Conservation (phyloP, 2,888 invertebrate genomes). For the Thera britannica region DNA sequence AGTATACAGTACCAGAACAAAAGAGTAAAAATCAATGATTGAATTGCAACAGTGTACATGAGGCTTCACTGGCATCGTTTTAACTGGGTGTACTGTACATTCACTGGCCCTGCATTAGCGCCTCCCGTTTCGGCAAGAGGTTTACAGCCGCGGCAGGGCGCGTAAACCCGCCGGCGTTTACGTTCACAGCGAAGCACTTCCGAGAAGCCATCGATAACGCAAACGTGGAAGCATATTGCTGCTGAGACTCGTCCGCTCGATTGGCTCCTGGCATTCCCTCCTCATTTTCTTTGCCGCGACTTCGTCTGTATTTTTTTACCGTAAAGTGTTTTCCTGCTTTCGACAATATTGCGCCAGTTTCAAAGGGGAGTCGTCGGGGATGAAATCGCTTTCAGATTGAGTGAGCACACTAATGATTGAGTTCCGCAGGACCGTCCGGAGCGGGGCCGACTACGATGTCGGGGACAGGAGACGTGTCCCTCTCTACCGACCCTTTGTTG, state of each 20-base stretch:
- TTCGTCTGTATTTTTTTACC: conserved; percentile 73
- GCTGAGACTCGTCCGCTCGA: conserved; percentile 72
- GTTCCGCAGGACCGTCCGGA: conserved; percentile 70
- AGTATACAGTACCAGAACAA: too few relatives aligned
- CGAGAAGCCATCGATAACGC: conserved; percentile 70
- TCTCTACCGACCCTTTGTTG: conserved; percentile 67
- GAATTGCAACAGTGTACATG: too few relatives aligned
- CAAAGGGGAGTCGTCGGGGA: conserved; percentile 75
- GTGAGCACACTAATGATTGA: conserved; percentile 84
- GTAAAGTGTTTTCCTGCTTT: conserved; percentile 80
- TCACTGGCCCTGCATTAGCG: too few relatives aligned
- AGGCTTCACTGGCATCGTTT: too few relatives aligned
- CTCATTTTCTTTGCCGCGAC: conserved; percentile 75
- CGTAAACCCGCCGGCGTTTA: conserved; percentile 56
- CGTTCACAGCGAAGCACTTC: conserved; percentile 59
- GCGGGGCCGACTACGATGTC: conserved; percentile 41
- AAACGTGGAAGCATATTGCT: conserved; percentile 74
- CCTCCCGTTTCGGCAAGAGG: conserved; percentile 54
- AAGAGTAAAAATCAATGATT: too few relatives aligned
- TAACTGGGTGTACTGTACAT: too few relatives aligned
- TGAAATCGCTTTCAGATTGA: conserved; percentile 82
- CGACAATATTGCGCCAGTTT: conserved; percentile 82
- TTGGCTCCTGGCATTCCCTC: conserved; percentile 75
- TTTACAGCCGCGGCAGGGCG: conserved; percentile 72
- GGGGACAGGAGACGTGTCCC: conserved; percentile 46